Base-by-base conservation (phyloP, 2,797 vertebrate genomes). In the Aldrovandia affinis region DNA sequence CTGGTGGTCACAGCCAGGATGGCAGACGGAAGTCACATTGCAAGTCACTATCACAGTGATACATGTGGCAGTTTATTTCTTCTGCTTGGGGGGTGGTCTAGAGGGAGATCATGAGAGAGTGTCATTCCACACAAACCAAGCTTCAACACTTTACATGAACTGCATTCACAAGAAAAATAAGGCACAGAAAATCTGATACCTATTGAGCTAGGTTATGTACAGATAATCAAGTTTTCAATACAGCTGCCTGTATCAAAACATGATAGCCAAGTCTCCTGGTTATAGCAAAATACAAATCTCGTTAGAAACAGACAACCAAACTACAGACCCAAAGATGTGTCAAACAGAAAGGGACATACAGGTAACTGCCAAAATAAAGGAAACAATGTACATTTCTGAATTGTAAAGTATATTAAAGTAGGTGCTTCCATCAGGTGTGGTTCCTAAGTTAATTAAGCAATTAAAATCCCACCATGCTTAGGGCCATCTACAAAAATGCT, bases 81-180 rank as follows among this genome's bases (percentile, higher is more conserved):
- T 98, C 92, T 91, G 92, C 84, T 97, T 98, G 0, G 96, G 94
- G 61, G 96, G 92, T 22, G 97, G 95, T 93, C 97, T 98, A 90
- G 78, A 83, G 77, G 81, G 52, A 77, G 75, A 73, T 75, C 33
- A 80, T 4, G 28, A 77, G 20, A 83, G 28, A 55, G 22, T 18
- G 22, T 54, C 30, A 36, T 9, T 68, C 7, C 22, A 80, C 25
- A 59, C 14, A 81, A 84, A 22, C 5, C 18, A 18, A 33, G 47
- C 20, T 33, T 47, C 55, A 61, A 33, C 22, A 10, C 30, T 50
- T 47, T 75, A 75, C 10, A 55, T 54, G 28, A 70, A 33, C 30
- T 20, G 30, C 30, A 70, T 3, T 70, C 47, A 50, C 3, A 50
- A 50, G 12, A 50, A 50, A 50, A 50, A 50, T 6, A 50, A 50